phyloP scores from a whole-genome alignment of 2,888 invertebrate species.

The Apotomis turbidana region DNA sequence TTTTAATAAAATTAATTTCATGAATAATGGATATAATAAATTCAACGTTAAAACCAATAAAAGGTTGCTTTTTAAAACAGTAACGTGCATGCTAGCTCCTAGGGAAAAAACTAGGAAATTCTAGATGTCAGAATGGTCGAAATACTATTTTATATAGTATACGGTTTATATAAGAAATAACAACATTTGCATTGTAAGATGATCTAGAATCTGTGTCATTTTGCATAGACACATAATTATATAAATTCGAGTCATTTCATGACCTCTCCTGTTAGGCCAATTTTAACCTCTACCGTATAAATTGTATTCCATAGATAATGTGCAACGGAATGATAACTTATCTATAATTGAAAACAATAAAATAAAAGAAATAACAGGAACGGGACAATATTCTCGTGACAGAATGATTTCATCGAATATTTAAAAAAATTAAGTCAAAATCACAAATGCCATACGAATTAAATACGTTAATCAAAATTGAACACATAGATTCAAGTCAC shows the following conservation, averaged over 20 bases:
- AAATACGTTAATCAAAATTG: neutral
- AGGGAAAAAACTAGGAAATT: neutral
- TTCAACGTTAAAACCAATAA: neutral
- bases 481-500: neutral
- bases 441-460: neutral
- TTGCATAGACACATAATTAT: neutral
- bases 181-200: too few relatives aligned
- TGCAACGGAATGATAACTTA: neutral
- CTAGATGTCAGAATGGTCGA: slow-evolving; percentile 4
- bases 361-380: too few relatives aligned
- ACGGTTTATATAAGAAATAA: neutral
- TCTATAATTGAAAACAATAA: too few relatives aligned
- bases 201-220: neutral
- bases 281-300: too few relatives aligned
- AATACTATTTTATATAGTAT: slow-evolving; percentile 19
- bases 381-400: neutral
- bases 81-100: neutral
- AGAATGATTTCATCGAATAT: too few relatives aligned
- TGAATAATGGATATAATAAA: too few relatives aligned
- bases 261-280: too few relatives aligned
- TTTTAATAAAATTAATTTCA: too few relatives aligned
- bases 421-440: too few relatives aligned
- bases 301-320: neutral
- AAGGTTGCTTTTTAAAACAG: neutral
- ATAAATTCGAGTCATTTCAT: too few relatives aligned